phyloP scores from a whole-genome alignment of 1,140 invertebrate species.

The Drosophila tropicalis region DNA sequence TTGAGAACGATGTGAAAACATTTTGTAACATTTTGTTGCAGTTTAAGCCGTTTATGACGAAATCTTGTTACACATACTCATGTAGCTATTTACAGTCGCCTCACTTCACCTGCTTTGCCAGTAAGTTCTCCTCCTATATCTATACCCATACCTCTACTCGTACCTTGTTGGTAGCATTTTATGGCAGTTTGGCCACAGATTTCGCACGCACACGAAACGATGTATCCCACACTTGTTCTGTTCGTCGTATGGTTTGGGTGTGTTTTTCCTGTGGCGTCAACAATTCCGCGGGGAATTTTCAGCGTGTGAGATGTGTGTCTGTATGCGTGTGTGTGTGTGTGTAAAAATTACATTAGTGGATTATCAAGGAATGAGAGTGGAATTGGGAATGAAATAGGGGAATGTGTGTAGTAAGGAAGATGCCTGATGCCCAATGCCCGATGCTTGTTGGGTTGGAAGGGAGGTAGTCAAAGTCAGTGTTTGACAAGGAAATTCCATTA shows the following conservation, averaged over 20 bases:
- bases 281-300: conserved; percentile 13
- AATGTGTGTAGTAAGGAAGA: not conserved
- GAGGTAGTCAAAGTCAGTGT: conserved; percentile 47
- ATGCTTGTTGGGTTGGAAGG: not conserved
- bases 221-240: not conserved
- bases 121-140: not conserved
- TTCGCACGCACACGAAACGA: conserved; percentile 6
- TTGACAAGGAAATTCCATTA: conserved; percentile 78
- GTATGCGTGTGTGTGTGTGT: conserved; percentile 5
- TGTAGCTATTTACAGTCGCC: conserved; percentile 6
- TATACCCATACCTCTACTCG: no score
- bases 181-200: conserved; percentile 10
- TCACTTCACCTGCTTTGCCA: not conserved
- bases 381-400: not conserved
- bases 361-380: conserved; percentile 44
- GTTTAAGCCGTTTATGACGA: conserved; percentile 11
- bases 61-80: conserved; percentile 1
- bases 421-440: not conserved
- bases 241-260: conserved; percentile 1
- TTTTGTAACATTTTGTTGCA: conserved; percentile 46
- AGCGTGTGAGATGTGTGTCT: conserved; percentile 2
- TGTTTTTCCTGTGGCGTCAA: conserved; percentile 10
- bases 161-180: not conserved
- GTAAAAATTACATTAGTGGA: conserved; percentile 76
- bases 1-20: conserved; percentile 52